Conservation (phyloP, 2,888 invertebrate species). For the Amphipyra tragopoginis region DNA sequence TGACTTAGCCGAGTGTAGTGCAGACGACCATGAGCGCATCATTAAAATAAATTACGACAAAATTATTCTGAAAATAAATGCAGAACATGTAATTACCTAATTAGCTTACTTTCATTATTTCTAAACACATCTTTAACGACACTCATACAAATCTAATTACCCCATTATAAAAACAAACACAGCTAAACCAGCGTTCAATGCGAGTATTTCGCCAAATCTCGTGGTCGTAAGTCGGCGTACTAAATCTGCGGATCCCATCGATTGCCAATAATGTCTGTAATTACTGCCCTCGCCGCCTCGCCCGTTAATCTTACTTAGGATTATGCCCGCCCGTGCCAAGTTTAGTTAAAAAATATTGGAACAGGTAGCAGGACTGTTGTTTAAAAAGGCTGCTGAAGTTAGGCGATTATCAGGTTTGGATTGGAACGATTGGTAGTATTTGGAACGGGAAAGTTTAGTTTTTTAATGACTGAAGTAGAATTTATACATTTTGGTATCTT, state of each 20-base stretch:
- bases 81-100: too few relatives aligned
- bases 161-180: constrained; percentile 23
- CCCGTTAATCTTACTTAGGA: constrained; percentile 71
- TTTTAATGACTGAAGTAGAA: neutral
- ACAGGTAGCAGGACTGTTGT: constrained; percentile 44
- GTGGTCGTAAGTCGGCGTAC: constrained; percentile 66
- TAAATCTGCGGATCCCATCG: constrained; percentile 82
- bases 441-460: neutral
- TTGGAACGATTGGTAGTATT: constrained; percentile 7
- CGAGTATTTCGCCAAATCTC: constrained; percentile 52
- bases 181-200: constrained; percentile 12
- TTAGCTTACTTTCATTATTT: too few relatives aligned
- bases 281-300: constrained; percentile 76
- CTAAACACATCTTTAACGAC: too few relatives aligned
- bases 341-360: constrained; percentile 79
- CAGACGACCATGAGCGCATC: too few relatives aligned
- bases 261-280: constrained; percentile 86
- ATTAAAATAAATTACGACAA: too few relatives aligned
- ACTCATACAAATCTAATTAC: constrained; percentile 1
- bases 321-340: constrained; percentile 69
- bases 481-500: neutral
- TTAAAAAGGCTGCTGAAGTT: constrained; percentile 36
- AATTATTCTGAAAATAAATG: too few relatives aligned
- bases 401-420: constrained; percentile 34
- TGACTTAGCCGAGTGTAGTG: too few relatives aligned